Evolutionary conservation across 2,797 vertebrate genomes (phyloP).

Genomic region (Sebastes dallii): DNA sequence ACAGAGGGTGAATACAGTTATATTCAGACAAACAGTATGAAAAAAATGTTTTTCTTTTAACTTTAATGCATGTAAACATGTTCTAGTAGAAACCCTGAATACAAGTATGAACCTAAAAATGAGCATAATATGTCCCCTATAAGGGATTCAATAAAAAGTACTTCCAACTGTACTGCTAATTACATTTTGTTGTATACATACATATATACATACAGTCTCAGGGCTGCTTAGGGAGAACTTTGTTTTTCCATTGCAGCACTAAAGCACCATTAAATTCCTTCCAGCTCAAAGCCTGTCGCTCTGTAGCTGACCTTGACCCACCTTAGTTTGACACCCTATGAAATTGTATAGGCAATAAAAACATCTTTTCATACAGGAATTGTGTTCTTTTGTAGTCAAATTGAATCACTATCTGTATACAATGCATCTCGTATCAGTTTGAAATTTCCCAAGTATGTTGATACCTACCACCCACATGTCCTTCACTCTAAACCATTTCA

Average conservation of each 20-base stretch:
- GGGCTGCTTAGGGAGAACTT: background rate
- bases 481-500: background rate
- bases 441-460: background rate
- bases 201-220: background rate
- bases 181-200: background rate
- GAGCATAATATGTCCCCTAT: background rate
- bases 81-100: rapidly evolving
- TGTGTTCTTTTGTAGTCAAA: background rate
- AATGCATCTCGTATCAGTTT: background rate
- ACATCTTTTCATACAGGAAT: background rate
- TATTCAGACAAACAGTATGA: too few species aligned
- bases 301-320: background rate
- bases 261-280: background rate
- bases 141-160: background rate
- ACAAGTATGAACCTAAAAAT: background rate
- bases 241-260: background rate
- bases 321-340: background rate
- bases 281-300: background rate
- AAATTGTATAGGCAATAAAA: background rate
- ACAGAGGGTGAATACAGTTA: too few species aligned
- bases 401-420: background rate
- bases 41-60: too few species aligned
- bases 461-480: background rate
- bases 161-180: background rate
- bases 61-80: too few species aligned